Percentiles rank a stretch among this genome's conserved stretches.
phyloP scores from a whole-genome alignment of 2,888 invertebrate genomes.

The Phaonia tiefii region DNA sequence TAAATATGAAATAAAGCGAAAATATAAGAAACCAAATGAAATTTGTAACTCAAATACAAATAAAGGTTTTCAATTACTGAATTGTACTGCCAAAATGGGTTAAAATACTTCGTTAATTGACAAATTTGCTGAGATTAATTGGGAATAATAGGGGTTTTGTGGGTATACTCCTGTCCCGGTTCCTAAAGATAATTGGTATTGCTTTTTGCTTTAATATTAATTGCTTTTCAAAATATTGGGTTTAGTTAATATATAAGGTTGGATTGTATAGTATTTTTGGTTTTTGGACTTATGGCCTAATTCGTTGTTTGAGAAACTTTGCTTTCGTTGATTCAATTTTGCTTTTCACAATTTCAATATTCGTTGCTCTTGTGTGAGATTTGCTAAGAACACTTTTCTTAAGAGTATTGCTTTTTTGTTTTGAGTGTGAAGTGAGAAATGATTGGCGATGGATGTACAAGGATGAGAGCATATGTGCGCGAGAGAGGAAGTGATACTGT shows the following conservation, averaged over 20 bases:
- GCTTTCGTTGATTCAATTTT: conserved; percentile 77
- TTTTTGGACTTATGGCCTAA: conserved; percentile 77
- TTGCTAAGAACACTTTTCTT: conserved; percentile 65
- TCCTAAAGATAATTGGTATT: conserved; percentile 22
- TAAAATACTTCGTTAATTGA: conserved; percentile 28
- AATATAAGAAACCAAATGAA: not conserved
- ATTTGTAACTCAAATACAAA: conserved; percentile 42
- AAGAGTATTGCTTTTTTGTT: conserved; percentile 62
- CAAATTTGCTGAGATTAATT: not conserved
- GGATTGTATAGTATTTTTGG: conserved; percentile 39
- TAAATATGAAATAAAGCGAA: conserved; percentile 2
- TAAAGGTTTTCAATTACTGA: conserved; percentile 34
- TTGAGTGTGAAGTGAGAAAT: conserved; percentile 27
- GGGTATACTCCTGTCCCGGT: conserved; percentile 19
- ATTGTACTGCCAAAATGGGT: not conserved
- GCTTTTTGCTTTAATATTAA: conserved; percentile 37
- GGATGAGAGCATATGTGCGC: conserved; percentile 34
- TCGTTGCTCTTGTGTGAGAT: conserved; percentile 75
- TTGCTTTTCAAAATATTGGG: conserved; percentile 51
- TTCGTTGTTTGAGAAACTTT: conserved; percentile 82
- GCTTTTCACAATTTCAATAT: conserved; percentile 75
- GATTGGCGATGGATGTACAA: conserved; percentile 51
- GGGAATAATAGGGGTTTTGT: too few species aligned
- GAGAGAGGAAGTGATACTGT: conserved; percentile 8
- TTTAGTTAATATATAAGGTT: conserved; percentile 39